phyloP scores from a whole-genome alignment of 2,888 invertebrate species.

The Philonicus albiceps region DNA sequence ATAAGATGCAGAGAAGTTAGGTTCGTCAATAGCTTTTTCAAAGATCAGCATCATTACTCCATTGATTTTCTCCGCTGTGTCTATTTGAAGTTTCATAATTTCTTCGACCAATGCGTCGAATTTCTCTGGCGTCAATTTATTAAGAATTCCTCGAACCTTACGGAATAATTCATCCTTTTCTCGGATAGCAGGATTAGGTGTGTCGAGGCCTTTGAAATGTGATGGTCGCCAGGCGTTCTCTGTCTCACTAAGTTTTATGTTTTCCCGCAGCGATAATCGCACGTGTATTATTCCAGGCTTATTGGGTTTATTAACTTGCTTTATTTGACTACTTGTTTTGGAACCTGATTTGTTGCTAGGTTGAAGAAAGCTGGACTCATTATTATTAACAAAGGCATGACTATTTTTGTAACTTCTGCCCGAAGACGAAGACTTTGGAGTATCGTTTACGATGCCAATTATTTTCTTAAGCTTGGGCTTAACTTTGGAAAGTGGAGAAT shows the following conservation, averaged over 20 bases:
- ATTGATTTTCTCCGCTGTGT: conserved; percentile 76
- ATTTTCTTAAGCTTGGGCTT: neutral
- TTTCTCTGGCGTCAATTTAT: conserved; percentile 91
- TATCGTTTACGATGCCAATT: neutral
- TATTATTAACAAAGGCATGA: neutral
- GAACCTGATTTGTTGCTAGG: neutral
- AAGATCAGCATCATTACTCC: conserved; percentile 90
- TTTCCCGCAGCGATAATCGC: conserved; percentile 68
- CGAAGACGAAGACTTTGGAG: neutral
- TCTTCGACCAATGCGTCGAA: conserved; percentile 79
- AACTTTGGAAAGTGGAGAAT: neutral
- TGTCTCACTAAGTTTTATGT: conserved; percentile 79
- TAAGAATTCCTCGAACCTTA: conserved; percentile 82
- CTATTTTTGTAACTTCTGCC: neutral
- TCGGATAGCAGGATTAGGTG: conserved; percentile 6
- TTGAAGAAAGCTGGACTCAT: neutral
- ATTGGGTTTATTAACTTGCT: conserved; percentile 53
- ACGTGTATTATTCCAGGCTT: conserved; percentile 70
- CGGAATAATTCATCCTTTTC: conserved; percentile 71
- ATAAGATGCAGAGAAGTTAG: conserved; percentile 91
- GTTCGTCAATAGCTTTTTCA: conserved; percentile 95
- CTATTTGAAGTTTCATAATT: conserved; percentile 75
- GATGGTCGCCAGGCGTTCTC: conserved; percentile 89
- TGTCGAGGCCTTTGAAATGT: conserved; percentile 58
- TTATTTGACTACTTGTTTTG: neutral